Evolutionary conservation across 2,797 vertebrate genomes (phyloP).

Genomic region (Huso huso): DNA sequence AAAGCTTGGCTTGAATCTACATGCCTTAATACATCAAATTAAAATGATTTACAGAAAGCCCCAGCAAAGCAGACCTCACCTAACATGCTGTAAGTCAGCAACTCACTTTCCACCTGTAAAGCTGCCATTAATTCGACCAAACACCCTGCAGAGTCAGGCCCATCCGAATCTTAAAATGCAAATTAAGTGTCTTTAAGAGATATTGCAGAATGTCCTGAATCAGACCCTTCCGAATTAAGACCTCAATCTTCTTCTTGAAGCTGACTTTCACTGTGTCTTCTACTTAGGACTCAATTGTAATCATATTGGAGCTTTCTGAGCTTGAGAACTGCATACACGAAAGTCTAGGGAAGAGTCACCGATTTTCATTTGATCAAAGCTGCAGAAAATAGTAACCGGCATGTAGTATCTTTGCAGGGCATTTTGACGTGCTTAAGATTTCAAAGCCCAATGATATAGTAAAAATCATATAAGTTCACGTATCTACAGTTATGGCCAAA

Average conservation of each 20-base stretch:
- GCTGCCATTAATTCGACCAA: conserved; percentile 33
- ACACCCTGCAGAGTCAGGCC: conserved; percentile 20
- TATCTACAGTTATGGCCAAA: too few relatives aligned
- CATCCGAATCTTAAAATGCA: conserved; percentile 31
- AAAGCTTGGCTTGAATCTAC: conserved; percentile 19
- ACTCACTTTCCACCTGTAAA: conserved; percentile 26
- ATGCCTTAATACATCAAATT: conserved; percentile 31
- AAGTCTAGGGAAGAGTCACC: too few relatives aligned
- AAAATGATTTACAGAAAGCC: conserved; percentile 33
- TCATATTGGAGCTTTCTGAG: too few relatives aligned
- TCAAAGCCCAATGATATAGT: too few relatives aligned
- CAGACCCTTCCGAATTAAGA: conserved; percentile 27
- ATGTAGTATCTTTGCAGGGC: too few relatives aligned
- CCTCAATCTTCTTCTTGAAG: conserved; percentile 28
- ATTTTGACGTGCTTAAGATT: too few relatives aligned
- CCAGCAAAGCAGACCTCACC: conserved; percentile 25
- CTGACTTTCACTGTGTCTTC: conserved; percentile 17
- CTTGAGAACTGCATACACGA: too few relatives aligned
- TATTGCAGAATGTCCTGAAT: conserved; percentile 24
- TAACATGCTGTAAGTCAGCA: conserved; percentile 24
- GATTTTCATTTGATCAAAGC: too few relatives aligned
- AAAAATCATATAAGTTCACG: too few relatives aligned
- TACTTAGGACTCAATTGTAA: too few relatives aligned
- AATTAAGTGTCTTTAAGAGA: conserved; percentile 28
- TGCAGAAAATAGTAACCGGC: too few relatives aligned